Base-by-base conservation (phyloP, 1,140 invertebrate species). In the Anoplophora glabripennis region DNA sequence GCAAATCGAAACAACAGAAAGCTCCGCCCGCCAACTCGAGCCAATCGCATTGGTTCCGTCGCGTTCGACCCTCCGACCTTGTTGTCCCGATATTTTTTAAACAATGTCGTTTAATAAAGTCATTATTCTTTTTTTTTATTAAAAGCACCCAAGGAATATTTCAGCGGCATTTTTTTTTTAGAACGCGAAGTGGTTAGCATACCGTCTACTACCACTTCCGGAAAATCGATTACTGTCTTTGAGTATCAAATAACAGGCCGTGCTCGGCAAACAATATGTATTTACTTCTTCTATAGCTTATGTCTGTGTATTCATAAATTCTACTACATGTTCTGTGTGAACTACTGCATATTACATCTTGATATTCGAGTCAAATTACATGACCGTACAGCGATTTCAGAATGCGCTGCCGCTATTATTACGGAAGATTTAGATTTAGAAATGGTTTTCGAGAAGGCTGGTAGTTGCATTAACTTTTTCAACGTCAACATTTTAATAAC, bases 281-380 rank as follows among this genome's bases (percentile, higher is more conserved):
- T 54, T 54, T 54, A 54, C 44, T 44, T 54, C 38, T 54, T 41
- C 14, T 18, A 41, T n/a, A 21, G 7, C 40, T 44, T 28, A 34
- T 11, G 15, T 14, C 17, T 12, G 40, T 54, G 52, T 54, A 54
- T 54, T 45, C 52, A 54, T 54, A 54, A 54, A 54, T 54, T 10
- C 18, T 54, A 10, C 37, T 54, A 38, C 52, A 54, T 54, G 52
- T 54, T 54, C 41, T 54, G 52, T 54, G 52, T 54, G 52, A 54
- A 54, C 52, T 54, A 54, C 52, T 44, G 52, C 52, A 54, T 44
- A 54, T 54, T 54, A 54, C 42, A 54, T 54, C 52, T 54, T 54
- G 52, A 54, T 54, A 54, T 54, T 54, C 18, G 52, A 54, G 42
- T 54, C 52, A 54, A 54, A 54, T 54, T 54, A 54, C 52, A 54